phyloP scores from a whole-genome alignment of 2,888 invertebrate genomes.

The Drosophila mimica region DNA sequence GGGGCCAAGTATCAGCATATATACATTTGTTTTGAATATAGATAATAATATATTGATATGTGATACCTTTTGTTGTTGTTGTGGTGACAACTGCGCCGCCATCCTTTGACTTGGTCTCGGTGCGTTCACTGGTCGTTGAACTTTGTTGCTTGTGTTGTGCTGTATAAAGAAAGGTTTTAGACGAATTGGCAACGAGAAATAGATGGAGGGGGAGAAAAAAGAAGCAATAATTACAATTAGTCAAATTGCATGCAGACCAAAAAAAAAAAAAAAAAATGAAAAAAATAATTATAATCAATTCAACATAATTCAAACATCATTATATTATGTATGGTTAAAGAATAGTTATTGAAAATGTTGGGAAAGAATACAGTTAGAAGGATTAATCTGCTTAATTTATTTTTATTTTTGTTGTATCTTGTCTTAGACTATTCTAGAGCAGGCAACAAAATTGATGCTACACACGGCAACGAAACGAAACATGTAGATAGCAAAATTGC shows the following conservation, averaged over 20 bases:
- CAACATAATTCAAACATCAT: slow-evolving; percentile 20
- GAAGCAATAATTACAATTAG: slow-evolving; percentile 72
- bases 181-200: slow-evolving; percentile 41
- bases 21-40: neutral
- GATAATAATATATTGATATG: slow-evolving; percentile 2
- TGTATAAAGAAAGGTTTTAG: slow-evolving; percentile 68
- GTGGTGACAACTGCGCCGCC: slow-evolving; percentile 87
- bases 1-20: neutral
- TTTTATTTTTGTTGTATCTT: slow-evolving; percentile 48
- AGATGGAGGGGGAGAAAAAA: slow-evolving; percentile 40
- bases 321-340: slow-evolving; percentile 16
- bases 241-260: slow-evolving; percentile 65
- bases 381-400: slow-evolving; percentile 16
- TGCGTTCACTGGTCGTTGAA: slow-evolving; percentile 84
- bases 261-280: neutral
- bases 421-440: slow-evolving; percentile 46
- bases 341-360: slow-evolving; percentile 36
- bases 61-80: slow-evolving; percentile 87
- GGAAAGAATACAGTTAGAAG: slow-evolving; percentile 29
- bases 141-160: slow-evolving; percentile 75
- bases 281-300: slow-evolving; percentile 2
- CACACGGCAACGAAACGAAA: slow-evolving; percentile 42
- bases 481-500: slow-evolving; percentile 22
- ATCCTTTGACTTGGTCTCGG: slow-evolving; percentile 87
- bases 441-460: slow-evolving; percentile 60